phyloP scores from a whole-genome alignment of 2,888 invertebrate genomes.

The Megamerina dolium region DNA sequence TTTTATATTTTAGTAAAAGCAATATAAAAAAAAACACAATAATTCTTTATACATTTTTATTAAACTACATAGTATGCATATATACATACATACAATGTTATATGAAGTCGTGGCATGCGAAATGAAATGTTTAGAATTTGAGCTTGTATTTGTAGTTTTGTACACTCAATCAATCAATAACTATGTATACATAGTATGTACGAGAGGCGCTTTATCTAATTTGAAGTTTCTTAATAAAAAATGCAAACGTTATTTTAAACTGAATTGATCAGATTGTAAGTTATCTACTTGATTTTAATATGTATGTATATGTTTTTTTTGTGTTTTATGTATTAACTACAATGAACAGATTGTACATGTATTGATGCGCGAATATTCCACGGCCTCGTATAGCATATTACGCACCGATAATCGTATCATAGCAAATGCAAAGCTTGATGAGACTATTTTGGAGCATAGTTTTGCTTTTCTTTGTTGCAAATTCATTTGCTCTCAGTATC shows the following conservation, averaged over 20 bases:
- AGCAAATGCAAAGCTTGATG: conserved; percentile 14
- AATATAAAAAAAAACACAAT: background rate
- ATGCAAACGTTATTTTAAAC: conserved; percentile 36
- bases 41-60: background rate
- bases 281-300: too few species aligned
- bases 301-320: background rate
- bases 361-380: conserved; percentile 24
- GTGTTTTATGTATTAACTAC: background rate
- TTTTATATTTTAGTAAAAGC: too few species aligned
- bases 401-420: background rate
- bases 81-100: conserved; percentile 31
- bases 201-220: background rate
- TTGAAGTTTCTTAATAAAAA: conserved; percentile 21
- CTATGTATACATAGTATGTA: too few species aligned
- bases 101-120: conserved; percentile 46
- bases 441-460: conserved; percentile 14
- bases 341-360: background rate
- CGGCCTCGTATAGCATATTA: conserved; percentile 42
- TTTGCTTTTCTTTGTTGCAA: background rate
- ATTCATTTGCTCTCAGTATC: background rate
- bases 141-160: conserved; percentile 15
- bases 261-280: background rate
- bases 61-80: background rate
- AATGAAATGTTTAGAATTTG: conserved; percentile 12
- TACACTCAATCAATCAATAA: conserved; percentile 22